Evolutionary conservation across 2,888 invertebrate species (phyloP).

Genomic region (Portevinia maculata): DNA sequence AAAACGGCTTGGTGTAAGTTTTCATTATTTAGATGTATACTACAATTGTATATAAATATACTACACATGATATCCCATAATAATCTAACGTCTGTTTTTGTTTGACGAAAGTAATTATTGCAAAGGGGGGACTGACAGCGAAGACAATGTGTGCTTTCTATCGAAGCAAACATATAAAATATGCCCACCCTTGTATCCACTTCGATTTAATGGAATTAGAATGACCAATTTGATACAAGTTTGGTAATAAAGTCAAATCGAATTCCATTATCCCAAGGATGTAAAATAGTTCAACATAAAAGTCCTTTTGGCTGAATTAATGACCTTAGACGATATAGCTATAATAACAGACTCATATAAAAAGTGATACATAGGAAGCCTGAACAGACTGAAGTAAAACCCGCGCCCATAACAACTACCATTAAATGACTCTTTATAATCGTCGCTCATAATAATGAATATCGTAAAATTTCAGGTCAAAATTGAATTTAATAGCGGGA

Average conservation of each 20-base stretch:
- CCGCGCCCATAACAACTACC: constrained; percentile 16
- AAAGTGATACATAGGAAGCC: constrained; percentile 6
- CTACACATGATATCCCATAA: background rate
- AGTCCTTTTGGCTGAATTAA: constrained; percentile 54
- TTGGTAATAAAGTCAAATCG: constrained; percentile 57
- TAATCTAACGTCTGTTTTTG: constrained; percentile 1
- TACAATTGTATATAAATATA: too few species aligned
- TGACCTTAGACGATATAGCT: constrained; percentile 42
- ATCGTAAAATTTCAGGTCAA: constrained; percentile 28
- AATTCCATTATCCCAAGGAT: constrained; percentile 47
- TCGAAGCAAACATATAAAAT: constrained; percentile 28
- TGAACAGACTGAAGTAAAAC: background rate
- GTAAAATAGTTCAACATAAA: constrained; percentile 65
- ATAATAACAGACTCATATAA: constrained; percentile 20
- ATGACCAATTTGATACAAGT: constrained; percentile 62
- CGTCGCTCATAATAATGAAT: constrained; percentile 36
- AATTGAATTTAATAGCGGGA: constrained; percentile 32
- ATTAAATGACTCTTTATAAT: constrained; percentile 41
- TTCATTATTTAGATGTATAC: constrained; percentile 4
- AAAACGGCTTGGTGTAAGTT: constrained; percentile 13
- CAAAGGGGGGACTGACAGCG: constrained; percentile 23
- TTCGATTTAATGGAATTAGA: constrained; percentile 58
- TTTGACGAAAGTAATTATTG: constrained; percentile 33
- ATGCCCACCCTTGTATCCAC: constrained; percentile 20
- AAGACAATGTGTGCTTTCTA: constrained; percentile 24